Evolutionary conservation across 2,888 invertebrate genomes (phyloP).

Genomic region (Drosophila subsilvestris): DNA sequence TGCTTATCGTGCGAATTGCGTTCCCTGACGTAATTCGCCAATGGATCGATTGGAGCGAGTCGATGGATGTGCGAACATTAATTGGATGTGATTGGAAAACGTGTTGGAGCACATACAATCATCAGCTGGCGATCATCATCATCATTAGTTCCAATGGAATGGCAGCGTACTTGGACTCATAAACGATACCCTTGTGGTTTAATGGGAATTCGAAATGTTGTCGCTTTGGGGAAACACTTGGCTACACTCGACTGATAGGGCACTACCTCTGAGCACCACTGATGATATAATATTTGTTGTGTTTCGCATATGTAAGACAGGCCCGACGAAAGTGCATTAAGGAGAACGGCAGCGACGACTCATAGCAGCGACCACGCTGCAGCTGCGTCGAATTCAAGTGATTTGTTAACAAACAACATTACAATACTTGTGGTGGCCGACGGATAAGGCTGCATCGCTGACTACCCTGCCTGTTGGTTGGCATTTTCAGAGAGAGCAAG

Average conservation of each 20-base stretch:
- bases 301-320: neutral
- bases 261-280: neutral
- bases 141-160: neutral
- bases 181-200: conserved; percentile 32
- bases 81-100: conserved; percentile 56
- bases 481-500: too few relatives aligned
- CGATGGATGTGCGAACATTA: conserved; percentile 28
- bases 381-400: conserved; percentile 6
- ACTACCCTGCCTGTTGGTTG: too few relatives aligned
- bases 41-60: neutral
- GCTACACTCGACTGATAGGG: neutral
- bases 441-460: neutral
- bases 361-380: neutral
- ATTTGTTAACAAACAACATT: conserved; percentile 2
- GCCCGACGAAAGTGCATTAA: neutral
- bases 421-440: neutral
- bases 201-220: conserved; percentile 10
- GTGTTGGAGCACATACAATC: conserved; percentile 41
- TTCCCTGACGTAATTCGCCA: conserved; percentile 39
- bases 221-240: neutral
- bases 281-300: neutral
- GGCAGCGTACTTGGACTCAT: neutral
- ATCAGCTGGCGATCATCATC: conserved; percentile 40
- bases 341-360: neutral
- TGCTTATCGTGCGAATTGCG: conserved; percentile 29